Conservation (phyloP, 2,113 vertebrate species). For the Crotalus helleri region DNA sequence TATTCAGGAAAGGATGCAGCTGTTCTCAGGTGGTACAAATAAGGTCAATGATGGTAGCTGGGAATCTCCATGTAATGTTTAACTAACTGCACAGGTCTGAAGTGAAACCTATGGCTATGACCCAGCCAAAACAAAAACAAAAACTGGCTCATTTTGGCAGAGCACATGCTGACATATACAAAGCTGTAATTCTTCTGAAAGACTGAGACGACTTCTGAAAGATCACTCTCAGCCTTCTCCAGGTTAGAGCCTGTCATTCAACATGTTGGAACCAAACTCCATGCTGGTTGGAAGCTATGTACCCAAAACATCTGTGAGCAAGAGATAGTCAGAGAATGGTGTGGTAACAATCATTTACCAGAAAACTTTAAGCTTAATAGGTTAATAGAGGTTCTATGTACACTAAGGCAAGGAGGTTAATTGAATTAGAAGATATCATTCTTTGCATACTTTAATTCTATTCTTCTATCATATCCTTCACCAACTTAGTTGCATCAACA, state of each 20-base stretch:
- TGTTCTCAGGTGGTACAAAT: background rate
- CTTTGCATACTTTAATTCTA: background rate
- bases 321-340: background rate
- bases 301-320: background rate
- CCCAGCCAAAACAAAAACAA: background rate
- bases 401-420: background rate
- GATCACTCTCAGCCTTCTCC: background rate
- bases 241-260: background rate
- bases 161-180: background rate
- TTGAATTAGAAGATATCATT: background rate
- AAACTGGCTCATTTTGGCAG: background rate
- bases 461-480: background rate
- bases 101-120: background rate
- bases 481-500: background rate
- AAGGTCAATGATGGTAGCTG: background rate
- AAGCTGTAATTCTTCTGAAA: background rate
- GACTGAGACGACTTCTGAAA: background rate
- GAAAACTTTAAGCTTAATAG: background rate
- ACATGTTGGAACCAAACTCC: background rate
- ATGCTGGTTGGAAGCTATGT: background rate
- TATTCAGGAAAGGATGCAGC: background rate
- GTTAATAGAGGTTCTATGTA: background rate
- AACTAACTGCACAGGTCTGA: background rate
- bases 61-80: background rate
- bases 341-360: background rate